phyloP scores from a whole-genome alignment of 2,888 invertebrate species.

The Trichogramma evanescens region DNA sequence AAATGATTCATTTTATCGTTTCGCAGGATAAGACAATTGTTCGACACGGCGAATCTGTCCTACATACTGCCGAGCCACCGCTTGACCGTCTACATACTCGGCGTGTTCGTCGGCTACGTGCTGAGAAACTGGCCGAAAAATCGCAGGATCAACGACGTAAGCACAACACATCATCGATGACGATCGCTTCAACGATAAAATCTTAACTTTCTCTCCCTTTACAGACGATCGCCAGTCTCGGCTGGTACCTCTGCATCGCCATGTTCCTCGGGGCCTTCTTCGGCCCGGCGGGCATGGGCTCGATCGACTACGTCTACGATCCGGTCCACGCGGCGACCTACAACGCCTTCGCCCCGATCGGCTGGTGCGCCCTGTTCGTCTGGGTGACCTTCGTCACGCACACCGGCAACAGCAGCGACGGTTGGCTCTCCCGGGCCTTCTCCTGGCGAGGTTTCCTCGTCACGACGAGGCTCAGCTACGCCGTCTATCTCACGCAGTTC shows the following conservation, averaged over 20 bases:
- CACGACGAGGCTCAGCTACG: constrained; percentile 64
- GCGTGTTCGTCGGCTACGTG: constrained; percentile 57
- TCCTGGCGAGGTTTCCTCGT: constrained; percentile 58
- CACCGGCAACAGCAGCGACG: constrained; percentile 54
- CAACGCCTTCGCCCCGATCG: constrained; percentile 63
- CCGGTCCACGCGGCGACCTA: constrained; percentile 61
- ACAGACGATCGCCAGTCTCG: constrained; percentile 51
- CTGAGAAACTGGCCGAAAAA: constrained; percentile 49
- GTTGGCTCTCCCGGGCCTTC: constrained; percentile 51
- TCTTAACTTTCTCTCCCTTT: too few species aligned
- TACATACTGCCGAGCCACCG: constrained; percentile 62
- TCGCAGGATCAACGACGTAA: constrained; percentile 50
- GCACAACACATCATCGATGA: too few species aligned
- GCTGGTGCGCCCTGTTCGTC: constrained; percentile 62
- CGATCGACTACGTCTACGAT: constrained; percentile 56
- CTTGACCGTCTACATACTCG: constrained; percentile 63
- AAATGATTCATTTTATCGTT: constrained; percentile 9
- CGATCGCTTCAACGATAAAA: too few species aligned
- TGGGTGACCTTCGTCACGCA: constrained; percentile 63
- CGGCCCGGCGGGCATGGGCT: constrained; percentile 61
- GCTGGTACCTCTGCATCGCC: constrained; percentile 52
- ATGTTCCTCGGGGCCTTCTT: constrained; percentile 54
- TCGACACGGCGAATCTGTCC: constrained; percentile 63
- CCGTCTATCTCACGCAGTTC: constrained; percentile 64
- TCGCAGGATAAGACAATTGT: constrained; percentile 57